These are phyloP conservation scores for Amblyopsis rosae DNA, from an alignment of 2,113 vertebrate species.

Conservation along the genomic window DNA sequence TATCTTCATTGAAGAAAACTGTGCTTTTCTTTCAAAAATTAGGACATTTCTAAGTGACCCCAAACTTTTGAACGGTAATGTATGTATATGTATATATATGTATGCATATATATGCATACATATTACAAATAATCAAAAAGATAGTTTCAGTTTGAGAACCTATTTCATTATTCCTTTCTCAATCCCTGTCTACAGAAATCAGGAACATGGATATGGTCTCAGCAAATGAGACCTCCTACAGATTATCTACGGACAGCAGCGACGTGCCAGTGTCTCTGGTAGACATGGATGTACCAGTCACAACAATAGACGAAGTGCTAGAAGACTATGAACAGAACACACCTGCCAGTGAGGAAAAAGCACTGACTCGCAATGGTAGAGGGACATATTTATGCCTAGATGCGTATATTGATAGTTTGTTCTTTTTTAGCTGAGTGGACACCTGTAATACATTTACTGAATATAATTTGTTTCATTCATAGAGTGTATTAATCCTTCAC, in stretches of 20 bases:
- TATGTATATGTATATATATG: no score
- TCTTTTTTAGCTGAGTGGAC: no score
- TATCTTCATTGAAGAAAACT: no score
- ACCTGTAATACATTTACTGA: no score
- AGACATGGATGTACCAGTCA: conserved; percentile 86
- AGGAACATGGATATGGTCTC: conserved; percentile 22
- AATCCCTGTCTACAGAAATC: conserved; percentile 13
- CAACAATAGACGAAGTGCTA: conserved; percentile 86
- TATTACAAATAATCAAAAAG: no score
- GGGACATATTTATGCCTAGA: not conserved
- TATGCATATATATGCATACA: no score
- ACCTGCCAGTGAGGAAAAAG: conserved; percentile 42
- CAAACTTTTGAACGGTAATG: no score
- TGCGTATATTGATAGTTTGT: not conserved
- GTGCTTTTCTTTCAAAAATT: no score
- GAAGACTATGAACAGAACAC: conserved; percentile 56
- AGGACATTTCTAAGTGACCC: no score
- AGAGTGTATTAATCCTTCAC: not conserved
- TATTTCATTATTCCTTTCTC: no score
- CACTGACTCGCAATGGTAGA: conserved; percentile 40
- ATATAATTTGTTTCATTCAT: no score
- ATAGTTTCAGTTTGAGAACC: no score
- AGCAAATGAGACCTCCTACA: conserved; percentile 40
- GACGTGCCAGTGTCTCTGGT: conserved; percentile 53
- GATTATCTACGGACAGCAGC: conserved; percentile 43